A percentile compares a stretch with the other conserved stretches of the same genome.
Conservation (phyloP, 2,113 vertebrate genomes). For the Cacatua alba region DNA sequence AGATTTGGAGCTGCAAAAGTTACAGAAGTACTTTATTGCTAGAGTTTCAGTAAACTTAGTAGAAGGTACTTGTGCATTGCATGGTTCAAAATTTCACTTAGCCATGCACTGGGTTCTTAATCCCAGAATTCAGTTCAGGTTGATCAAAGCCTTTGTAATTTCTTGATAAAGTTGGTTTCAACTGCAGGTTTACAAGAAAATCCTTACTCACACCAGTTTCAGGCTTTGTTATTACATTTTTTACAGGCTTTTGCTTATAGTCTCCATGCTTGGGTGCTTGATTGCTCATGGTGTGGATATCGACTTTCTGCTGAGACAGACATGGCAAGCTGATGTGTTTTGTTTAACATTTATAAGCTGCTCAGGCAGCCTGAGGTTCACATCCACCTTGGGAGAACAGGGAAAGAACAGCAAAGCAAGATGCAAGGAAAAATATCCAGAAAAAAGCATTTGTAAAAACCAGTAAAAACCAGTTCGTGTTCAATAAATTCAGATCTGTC, state of each 20-base stretch:
- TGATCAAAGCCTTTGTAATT: background rate
- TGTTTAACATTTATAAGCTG: slow-evolving; percentile 29
- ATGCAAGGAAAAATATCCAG: background rate
- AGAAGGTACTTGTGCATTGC: rapidly evolving
- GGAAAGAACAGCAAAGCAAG: background rate
- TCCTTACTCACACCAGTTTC: background rate
- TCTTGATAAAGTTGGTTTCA: background rate
- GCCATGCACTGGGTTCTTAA: background rate
- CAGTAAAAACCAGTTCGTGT: background rate
- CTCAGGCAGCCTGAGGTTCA: background rate
- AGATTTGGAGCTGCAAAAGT: background rate
- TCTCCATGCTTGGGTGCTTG: background rate
- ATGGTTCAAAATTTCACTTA: background rate
- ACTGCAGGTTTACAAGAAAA: background rate
- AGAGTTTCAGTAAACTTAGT: background rate
- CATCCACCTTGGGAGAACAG: background rate
- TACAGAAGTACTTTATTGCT: background rate
- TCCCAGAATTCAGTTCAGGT: background rate
- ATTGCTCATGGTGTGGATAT: slow-evolving; percentile 29
- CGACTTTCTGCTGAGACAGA: slow-evolving; percentile 23
- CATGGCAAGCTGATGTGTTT: background rate
- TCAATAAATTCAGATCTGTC: background rate
- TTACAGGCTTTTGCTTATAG: background rate
- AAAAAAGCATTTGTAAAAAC: background rate
- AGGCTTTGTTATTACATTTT: background rate